Percentiles rank a stretch among this genome's conserved stretches.
phyloP scores from a whole-genome alignment of 2,888 invertebrate species.

The Pycnomerus fuliginosus region DNA sequence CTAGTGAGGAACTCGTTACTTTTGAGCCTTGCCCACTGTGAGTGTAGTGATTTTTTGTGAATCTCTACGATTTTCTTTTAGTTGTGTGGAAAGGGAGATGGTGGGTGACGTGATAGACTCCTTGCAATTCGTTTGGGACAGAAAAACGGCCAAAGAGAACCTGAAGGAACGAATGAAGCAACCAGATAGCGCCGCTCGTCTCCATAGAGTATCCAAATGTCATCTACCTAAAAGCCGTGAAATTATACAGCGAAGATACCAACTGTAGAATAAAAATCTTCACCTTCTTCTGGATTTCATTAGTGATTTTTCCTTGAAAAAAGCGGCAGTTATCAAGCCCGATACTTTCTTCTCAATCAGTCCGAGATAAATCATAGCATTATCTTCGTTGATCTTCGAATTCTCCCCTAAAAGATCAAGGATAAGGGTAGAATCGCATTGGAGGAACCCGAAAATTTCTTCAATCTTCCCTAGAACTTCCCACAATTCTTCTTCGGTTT shows the following conservation, averaged over 20 bases:
- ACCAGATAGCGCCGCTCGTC: slow-evolving; percentile 47
- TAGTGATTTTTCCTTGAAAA: slow-evolving; percentile 48
- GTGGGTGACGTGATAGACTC: slow-evolving; percentile 54
- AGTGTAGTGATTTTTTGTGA: slow-evolving; percentile 32
- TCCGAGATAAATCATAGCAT: slow-evolving; percentile 80
- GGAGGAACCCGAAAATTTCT: slow-evolving; percentile 60
- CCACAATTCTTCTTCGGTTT: slow-evolving; percentile 35
- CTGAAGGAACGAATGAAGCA: slow-evolving; percentile 42
- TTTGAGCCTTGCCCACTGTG: slow-evolving; percentile 57
- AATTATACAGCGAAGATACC: slow-evolving; percentile 56
- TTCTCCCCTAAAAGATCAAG: slow-evolving; percentile 68
- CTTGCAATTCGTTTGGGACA: slow-evolving; percentile 48
- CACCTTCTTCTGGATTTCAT: too few species aligned
- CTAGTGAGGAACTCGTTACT: slow-evolving; percentile 48
- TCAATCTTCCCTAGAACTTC: slow-evolving; percentile 34
- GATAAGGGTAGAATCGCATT: slow-evolving; percentile 73
- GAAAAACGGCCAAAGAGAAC: slow-evolving; percentile 46
- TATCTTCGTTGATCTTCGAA: slow-evolving; percentile 69
- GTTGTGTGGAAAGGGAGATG: slow-evolving; percentile 57
- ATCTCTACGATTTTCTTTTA: slow-evolving; percentile 27
- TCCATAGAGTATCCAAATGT: slow-evolving; percentile 57
- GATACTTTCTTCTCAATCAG: slow-evolving; percentile 75
- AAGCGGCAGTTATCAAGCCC: slow-evolving; percentile 62
- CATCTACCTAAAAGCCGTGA: slow-evolving; percentile 56
- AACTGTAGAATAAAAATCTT: too few species aligned